phyloP scores from a whole-genome alignment of 1,140 invertebrate genomes.

The Seison nebaliae region DNA sequence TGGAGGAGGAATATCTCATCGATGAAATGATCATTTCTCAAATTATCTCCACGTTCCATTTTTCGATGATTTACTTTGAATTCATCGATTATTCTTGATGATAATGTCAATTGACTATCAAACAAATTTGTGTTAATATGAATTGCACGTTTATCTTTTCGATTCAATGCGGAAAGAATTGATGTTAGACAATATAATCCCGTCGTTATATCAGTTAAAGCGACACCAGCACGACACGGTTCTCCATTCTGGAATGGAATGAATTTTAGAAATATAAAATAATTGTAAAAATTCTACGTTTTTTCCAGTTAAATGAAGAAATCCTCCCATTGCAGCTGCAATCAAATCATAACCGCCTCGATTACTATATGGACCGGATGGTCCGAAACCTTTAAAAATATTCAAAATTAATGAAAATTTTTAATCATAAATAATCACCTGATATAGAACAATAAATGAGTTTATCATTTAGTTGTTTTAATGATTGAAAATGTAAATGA shows the following conservation, averaged over 20 bases:
- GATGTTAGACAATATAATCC: constrained; percentile 79
- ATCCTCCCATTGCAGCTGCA: constrained; percentile 60
- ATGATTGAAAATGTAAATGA: constrained; percentile 47
- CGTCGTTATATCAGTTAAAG: constrained; percentile 67
- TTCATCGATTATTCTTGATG: too few species aligned
- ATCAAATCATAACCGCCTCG: constrained; percentile 81
- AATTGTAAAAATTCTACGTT: constrained; percentile 18
- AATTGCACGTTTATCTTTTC: constrained; percentile 46
- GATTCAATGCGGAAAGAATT: constrained; percentile 59
- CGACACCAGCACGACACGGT: constrained; percentile 68
- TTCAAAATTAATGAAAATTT: constrained; percentile 1
- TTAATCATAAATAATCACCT: constrained; percentile 25
- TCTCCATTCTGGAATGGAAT: constrained; percentile 34
- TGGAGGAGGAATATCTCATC: too few species aligned
- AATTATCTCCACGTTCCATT: too few species aligned
- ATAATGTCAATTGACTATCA: too few species aligned
- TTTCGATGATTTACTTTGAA: too few species aligned
- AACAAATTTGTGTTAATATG: too few species aligned
- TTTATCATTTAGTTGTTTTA: constrained; percentile 42
- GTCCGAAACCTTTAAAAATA: constrained; percentile 41
- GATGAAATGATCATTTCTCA: too few species aligned
- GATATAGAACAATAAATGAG: constrained; percentile 78
- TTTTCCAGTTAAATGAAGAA: constrained; percentile 62
- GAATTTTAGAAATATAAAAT: not conserved
- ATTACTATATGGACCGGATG: constrained; percentile 49